Conservation (phyloP, 2,113 vertebrate species). For the Cepphus grylle region DNA sequence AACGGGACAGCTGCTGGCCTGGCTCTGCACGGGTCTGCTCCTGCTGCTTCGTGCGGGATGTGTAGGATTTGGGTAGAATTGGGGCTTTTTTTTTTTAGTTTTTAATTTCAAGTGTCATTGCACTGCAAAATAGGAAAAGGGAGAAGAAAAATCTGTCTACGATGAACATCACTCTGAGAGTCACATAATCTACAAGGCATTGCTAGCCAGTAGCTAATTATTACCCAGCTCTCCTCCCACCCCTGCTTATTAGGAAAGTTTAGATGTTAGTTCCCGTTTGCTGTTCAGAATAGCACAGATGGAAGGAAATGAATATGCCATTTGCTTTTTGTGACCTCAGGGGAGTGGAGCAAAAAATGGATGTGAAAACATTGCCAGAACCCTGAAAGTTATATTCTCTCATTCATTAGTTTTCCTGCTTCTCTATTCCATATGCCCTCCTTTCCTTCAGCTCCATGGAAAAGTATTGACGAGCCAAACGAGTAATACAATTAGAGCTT, state of each 20-base stretch:
- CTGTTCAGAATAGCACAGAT: conserved; percentile 60
- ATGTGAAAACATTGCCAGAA: conserved; percentile 57
- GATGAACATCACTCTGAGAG: neutral
- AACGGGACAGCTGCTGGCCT: neutral
- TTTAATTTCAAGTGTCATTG: neutral
- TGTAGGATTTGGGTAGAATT: neutral
- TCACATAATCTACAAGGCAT: neutral
- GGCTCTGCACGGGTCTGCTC: neutral
- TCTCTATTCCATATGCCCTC: conserved; percentile 58
- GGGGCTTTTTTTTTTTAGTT: neutral
- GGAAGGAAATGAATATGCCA: conserved; percentile 68
- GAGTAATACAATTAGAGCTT: conserved; percentile 43
- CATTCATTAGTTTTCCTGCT: conserved; percentile 61
- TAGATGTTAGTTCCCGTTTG: conserved; percentile 13
- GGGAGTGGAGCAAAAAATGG: conserved; percentile 58
- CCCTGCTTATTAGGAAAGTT: conserved; percentile 51
- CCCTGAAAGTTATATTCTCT: conserved; percentile 58
- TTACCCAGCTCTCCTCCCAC: conserved; percentile 2
- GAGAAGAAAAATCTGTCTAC: neutral
- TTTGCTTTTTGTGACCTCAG: conserved; percentile 58
- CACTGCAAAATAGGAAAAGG: neutral
- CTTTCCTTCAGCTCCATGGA: conserved; percentile 40
- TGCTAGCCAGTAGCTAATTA: conserved; percentile 42
- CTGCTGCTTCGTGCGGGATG: neutral
- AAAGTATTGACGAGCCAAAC: conserved; percentile 58